These are phyloP conservation scores for Luscinia luscinia DNA, from an alignment of 2,797 vertebrate species.

Conservation along the genomic window DNA sequence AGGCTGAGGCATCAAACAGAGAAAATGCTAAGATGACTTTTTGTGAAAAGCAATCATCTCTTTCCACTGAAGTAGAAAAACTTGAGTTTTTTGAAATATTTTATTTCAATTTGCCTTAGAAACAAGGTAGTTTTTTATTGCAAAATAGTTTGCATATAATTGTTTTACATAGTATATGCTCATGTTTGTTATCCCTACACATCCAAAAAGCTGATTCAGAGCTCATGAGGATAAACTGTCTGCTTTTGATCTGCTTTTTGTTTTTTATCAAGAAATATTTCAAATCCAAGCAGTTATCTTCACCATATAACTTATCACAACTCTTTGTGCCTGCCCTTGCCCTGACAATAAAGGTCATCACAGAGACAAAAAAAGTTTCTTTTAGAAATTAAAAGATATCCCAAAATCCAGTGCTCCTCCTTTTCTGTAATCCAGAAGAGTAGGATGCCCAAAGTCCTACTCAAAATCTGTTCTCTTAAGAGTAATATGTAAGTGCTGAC, in stretches of 20 bases:
- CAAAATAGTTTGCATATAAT: not conserved
- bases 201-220: not conserved
- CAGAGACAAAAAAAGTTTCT: not conserved
- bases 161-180: not conserved
- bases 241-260: not conserved
- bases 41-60: constrained; percentile 11
- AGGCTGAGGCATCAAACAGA: not conserved
- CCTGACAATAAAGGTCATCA: not conserved
- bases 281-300: not conserved
- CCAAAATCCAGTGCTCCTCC: not conserved
- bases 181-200: not conserved
- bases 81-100: not conserved
- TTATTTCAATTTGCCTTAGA: not conserved
- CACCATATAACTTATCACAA: not conserved
- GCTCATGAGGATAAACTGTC: not conserved
- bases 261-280: not conserved
- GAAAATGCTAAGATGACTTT: not conserved
- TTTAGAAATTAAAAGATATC: not conserved
- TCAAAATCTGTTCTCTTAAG: not conserved
- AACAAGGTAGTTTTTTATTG: not conserved
- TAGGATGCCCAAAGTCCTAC: not conserved
- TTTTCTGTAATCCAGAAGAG: not conserved
- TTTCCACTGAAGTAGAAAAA: constrained; percentile 29
- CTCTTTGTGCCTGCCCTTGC: not conserved
- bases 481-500: not conserved